Conservation (phyloP, 2,797 vertebrate species). For the Myiotriccus ornatus region DNA sequence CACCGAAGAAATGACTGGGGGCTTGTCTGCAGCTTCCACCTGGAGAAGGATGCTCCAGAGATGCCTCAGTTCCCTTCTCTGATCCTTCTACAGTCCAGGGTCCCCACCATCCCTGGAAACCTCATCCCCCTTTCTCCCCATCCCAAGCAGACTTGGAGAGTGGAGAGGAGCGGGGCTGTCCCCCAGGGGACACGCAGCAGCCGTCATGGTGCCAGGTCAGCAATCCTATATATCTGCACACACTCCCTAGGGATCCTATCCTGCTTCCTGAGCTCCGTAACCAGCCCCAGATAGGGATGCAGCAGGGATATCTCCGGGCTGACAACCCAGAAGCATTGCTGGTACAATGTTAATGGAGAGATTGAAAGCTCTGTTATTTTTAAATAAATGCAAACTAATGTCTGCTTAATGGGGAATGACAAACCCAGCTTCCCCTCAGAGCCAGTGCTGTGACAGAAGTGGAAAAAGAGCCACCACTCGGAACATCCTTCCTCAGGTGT, state of each 20-base stretch:
- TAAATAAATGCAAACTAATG: neutral
- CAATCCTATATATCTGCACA: neutral
- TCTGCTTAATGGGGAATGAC: neutral
- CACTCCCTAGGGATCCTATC: neutral
- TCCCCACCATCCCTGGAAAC: neutral
- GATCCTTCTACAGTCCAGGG: neutral
- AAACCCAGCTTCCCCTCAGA: neutral
- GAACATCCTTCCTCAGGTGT: neutral
- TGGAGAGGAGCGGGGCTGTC: neutral
- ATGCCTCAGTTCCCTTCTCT: neutral
- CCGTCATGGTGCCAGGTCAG: neutral
- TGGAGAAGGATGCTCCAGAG: neutral
- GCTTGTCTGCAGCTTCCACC: too few species aligned
- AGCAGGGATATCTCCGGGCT: neutral
- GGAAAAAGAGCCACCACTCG: neutral
- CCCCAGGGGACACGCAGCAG: neutral
- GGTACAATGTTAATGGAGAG: neutral
- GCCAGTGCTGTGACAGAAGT: neutral
- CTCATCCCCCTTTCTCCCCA: neutral
- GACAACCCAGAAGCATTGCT: neutral
- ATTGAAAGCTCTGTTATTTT: neutral
- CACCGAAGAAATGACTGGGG: neutral
- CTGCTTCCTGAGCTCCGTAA: neutral
- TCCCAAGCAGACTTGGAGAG: neutral
- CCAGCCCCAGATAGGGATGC: fast-evolving